Evolutionary conservation across 2,888 invertebrate genomes (phyloP).

Genomic region (Leptinotarsa juncta): DNA sequence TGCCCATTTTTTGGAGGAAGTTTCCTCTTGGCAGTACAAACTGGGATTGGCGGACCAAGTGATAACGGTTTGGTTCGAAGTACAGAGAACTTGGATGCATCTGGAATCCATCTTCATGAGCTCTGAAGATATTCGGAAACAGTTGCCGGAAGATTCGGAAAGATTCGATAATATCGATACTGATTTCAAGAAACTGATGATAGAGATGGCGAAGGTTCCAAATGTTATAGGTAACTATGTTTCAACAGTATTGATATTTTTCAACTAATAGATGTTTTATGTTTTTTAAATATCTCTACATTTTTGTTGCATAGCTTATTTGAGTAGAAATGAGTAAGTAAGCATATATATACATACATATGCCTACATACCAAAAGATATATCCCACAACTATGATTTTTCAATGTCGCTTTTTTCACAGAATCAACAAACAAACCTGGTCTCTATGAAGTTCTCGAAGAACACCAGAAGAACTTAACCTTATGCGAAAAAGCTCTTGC

Average conservation of each 20-base stretch:
- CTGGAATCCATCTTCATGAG: constrained; percentile 98
- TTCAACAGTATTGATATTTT: neutral
- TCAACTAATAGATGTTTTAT: too few species aligned
- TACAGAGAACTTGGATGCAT: constrained; percentile 97
- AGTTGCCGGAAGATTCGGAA: constrained; percentile 92
- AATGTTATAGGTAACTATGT: constrained; percentile 76
- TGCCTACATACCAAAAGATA: too few species aligned
- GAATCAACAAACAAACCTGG: constrained; percentile 87
- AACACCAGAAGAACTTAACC: constrained; percentile 84
- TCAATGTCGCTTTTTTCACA: neutral
- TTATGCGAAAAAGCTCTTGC: constrained; percentile 97
- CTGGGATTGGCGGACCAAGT: constrained; percentile 94
- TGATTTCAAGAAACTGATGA: constrained; percentile 87
- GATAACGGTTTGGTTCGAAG: constrained; percentile 81
- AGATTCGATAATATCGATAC: constrained; percentile 91
- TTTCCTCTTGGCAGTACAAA: constrained; percentile 94
- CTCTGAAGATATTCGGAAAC: constrained; percentile 95
- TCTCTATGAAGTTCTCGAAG: constrained; percentile 82
- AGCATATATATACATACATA: too few species aligned
- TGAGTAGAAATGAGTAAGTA: too few species aligned
- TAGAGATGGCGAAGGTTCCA: constrained; percentile 82
- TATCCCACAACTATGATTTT: neutral
- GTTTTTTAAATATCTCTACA: too few species aligned
- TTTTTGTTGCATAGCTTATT: too few species aligned
- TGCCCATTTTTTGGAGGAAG: constrained; percentile 94